phyloP scores from a whole-genome alignment of 92 coral and sea anemone species.

The Porites cylindrica region DNA sequence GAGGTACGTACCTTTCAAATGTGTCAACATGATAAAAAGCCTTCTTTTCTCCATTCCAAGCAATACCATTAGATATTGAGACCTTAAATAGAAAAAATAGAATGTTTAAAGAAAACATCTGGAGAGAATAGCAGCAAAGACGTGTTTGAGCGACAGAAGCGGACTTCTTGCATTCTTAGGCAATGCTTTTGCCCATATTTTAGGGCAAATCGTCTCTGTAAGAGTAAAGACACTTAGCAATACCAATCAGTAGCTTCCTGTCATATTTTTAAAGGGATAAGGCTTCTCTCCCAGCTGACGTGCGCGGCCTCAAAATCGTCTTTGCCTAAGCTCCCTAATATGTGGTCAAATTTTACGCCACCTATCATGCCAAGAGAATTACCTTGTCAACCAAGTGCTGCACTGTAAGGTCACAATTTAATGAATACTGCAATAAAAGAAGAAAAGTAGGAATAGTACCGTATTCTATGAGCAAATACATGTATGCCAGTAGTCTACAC shows the following conservation, averaged over 20 bases:
- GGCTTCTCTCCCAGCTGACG: too few species aligned
- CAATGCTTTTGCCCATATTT: too few species aligned
- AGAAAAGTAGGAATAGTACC: not conserved
- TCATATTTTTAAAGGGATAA: too few species aligned
- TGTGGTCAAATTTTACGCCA: too few species aligned
- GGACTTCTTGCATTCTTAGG: too few species aligned
- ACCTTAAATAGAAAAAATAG: slow-evolving; percentile 43
- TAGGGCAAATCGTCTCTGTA: too few species aligned
- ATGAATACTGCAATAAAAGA: slow-evolving; percentile 57
- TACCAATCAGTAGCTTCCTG: too few species aligned
- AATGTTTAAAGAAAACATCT: not conserved
- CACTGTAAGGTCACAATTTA: slow-evolving; percentile 57
- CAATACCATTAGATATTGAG: slow-evolving; percentile 89
- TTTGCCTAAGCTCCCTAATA: too few species aligned
- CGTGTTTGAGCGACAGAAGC: not conserved
- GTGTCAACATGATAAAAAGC: slow-evolving; percentile 85
- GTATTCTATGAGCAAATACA: not conserved
- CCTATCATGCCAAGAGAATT: not conserved
- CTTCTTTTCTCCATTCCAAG: slow-evolving; percentile 86
- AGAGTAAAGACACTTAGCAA: too few species aligned
- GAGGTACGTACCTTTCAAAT: slow-evolving; percentile 74
- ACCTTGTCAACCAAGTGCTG: slow-evolving; percentile 64
- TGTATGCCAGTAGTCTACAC: not conserved
- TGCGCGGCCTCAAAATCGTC: too few species aligned
- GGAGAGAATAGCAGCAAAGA: not conserved